A percentile compares a stretch with the other conserved stretches of the same genome.
These are phyloP conservation scores for Steinernema hermaphroditum DNA, from an alignment of 2,888 invertebrate species.

Conservation along the genomic window DNA sequence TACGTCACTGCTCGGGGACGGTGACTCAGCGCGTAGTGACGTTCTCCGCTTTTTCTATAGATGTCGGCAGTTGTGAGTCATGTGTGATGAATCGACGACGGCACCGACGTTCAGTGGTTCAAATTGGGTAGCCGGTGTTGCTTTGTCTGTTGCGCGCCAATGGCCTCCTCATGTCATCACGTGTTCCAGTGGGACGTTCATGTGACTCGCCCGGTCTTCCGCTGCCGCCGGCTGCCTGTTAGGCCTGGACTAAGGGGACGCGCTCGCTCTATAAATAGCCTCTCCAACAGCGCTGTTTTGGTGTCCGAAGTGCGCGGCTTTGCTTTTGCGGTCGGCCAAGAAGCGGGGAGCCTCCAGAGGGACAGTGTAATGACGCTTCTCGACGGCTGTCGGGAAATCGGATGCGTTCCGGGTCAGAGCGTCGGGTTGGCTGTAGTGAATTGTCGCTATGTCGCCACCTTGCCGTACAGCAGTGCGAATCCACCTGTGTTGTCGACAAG, in stretches of 20 bases:
- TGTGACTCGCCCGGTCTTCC: slow-evolving; percentile 22
- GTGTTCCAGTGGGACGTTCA: slow-evolving; percentile 5
- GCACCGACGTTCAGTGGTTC: neutral
- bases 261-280: slow-evolving; percentile 17
- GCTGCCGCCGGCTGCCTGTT: slow-evolving; percentile 5
- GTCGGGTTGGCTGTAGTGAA: neutral
- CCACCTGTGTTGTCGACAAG: slow-evolving; percentile 27
- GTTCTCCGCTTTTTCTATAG: neutral
- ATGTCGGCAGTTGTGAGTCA: too few relatives aligned
- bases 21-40: neutral
- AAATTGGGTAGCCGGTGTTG: neutral
- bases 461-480: neutral
- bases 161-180: slow-evolving; percentile 9
- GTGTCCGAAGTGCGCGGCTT: neutral
- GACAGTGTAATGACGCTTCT: slow-evolving; percentile 7
- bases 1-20: neutral
- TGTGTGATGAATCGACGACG: slow-evolving; percentile 14
- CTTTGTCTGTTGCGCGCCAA: slow-evolving; percentile 22
- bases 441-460: neutral
- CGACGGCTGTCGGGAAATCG: slow-evolving; percentile 25
- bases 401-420: slow-evolving; percentile 29
- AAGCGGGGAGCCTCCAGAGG: neutral
- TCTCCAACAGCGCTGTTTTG: neutral
- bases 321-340: too few relatives aligned
- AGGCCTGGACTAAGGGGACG: neutral